These are phyloP conservation scores for Sinotaia quadrata DNA, from an alignment of 2,888 invertebrate species.

Conservation along the genomic window DNA sequence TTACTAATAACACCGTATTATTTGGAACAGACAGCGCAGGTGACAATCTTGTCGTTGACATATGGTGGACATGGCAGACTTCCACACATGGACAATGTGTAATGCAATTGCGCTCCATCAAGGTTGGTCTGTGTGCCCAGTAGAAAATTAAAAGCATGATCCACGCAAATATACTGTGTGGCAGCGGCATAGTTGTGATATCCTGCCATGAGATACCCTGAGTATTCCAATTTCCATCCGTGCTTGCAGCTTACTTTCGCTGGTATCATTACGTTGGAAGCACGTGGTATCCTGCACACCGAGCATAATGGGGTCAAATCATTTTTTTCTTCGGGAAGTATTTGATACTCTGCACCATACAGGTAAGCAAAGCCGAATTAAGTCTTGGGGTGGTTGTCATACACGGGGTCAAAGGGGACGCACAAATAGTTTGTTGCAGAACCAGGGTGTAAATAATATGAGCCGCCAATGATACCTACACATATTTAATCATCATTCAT, in stretches of 20 bases:
- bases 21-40: neutral
- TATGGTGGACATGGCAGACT: constrained; percentile 5
- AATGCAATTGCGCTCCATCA: neutral
- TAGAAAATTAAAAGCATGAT: neutral
- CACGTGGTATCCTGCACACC: neutral
- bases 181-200: neutral
- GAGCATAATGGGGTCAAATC: neutral
- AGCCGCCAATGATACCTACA: too few relatives aligned
- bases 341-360: constrained; percentile 4
- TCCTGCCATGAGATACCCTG: neutral
- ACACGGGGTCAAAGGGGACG: constrained; percentile 1
- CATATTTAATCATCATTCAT: too few relatives aligned
- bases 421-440: too few relatives aligned
- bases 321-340: neutral
- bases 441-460: too few relatives aligned
- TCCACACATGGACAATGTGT: neutral
- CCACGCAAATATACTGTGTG: neutral
- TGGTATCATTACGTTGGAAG: neutral
- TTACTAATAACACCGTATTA: too few relatives aligned
- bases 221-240: constrained; percentile 2
- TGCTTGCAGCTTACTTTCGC: neutral
- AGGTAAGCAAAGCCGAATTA: neutral
- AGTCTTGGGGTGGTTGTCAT: neutral
- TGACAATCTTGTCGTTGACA: neutral
- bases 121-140: neutral